These are phyloP conservation scores for Diachrysia chrysitis DNA, from an alignment of 2,888 invertebrate genomes.

Conservation along the genomic window DNA sequence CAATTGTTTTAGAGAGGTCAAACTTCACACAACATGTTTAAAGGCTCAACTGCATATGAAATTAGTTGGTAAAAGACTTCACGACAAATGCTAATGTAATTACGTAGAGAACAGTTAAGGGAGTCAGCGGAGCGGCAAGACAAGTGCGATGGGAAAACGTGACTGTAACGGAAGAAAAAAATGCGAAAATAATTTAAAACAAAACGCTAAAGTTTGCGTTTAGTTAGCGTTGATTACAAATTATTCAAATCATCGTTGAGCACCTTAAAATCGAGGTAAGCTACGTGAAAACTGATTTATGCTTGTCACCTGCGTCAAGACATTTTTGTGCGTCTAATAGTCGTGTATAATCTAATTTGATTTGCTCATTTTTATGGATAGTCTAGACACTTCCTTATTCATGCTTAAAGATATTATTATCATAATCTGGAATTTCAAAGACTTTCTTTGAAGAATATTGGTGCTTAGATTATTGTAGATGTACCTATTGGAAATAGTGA, in stretches of 20 bases:
- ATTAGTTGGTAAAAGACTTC: background rate
- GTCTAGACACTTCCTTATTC: background rate
- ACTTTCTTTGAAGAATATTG: background rate
- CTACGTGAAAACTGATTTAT: constrained; percentile 5
- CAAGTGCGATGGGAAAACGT: constrained; percentile 57
- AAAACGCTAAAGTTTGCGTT: background rate
- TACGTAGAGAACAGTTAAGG: constrained; percentile 68
- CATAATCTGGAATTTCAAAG: background rate
- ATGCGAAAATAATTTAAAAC: constrained; percentile 7
- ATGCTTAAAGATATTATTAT: background rate
- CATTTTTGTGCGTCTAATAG: constrained; percentile 2
- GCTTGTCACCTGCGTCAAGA: constrained; percentile 3
- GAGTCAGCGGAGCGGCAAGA: constrained; percentile 66
- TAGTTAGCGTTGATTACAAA: background rate
- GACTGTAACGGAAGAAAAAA: constrained; percentile 38
- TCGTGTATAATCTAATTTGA: background rate
- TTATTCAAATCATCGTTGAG: background rate
- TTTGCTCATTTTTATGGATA: background rate
- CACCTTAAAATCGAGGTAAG: background rate
- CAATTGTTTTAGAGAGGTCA: background rate
- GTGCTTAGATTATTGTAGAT: background rate
- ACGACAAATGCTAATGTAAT: constrained; percentile 14
- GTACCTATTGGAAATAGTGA: background rate
- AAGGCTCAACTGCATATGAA: background rate
- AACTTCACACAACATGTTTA: background rate